A percentile compares a stretch with the other conserved stretches of the same genome.
Evolutionary conservation across 2,113 vertebrate genomes (phyloP).

Genomic region (Sceloporus undulatus): DNA sequence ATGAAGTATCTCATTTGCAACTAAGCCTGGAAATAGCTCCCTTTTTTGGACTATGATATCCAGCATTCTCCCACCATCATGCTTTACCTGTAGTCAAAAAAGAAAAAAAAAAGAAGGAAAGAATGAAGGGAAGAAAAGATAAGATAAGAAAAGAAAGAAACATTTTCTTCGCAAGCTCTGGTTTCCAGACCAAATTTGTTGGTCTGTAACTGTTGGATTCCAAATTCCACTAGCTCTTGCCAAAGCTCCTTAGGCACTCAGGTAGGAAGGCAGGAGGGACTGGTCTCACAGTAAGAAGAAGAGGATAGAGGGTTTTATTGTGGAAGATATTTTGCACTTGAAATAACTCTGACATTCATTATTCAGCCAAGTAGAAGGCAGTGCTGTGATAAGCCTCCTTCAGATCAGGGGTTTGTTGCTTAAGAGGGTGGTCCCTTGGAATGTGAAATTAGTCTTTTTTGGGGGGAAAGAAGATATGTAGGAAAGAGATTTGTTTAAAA

Average conservation of each 20-base stretch:
- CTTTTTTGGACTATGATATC: neutral
- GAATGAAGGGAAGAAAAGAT: too few relatives aligned
- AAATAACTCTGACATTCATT: conserved; percentile 18
- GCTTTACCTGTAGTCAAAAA: too few relatives aligned
- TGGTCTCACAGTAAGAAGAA: neutral
- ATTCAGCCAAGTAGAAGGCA: conserved; percentile 42
- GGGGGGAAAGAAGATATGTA: neutral
- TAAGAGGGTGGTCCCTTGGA: neutral
- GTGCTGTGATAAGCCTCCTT: neutral
- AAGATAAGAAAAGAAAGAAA: too few relatives aligned
- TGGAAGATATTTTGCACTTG: conserved; percentile 32
- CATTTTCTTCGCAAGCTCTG: too few relatives aligned
- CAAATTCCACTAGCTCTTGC: neutral
- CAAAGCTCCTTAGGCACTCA: neutral
- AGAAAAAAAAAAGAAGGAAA: too few relatives aligned
- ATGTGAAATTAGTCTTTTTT: conserved; percentile 44
- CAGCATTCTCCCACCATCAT: too few relatives aligned
- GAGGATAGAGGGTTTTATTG: neutral
- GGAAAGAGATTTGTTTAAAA: neutral
- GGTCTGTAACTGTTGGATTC: neutral
- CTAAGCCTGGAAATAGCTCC: too few relatives aligned
- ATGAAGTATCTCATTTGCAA: neutral
- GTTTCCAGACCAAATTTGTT: neutral
- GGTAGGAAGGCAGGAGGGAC: neutral
- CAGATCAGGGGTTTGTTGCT: conserved; percentile 11